A percentile compares a stretch with the other conserved stretches of the same genome.
Conservation (phyloP, 2,113 vertebrate genomes). For the Cynocephalus volans region DNA sequence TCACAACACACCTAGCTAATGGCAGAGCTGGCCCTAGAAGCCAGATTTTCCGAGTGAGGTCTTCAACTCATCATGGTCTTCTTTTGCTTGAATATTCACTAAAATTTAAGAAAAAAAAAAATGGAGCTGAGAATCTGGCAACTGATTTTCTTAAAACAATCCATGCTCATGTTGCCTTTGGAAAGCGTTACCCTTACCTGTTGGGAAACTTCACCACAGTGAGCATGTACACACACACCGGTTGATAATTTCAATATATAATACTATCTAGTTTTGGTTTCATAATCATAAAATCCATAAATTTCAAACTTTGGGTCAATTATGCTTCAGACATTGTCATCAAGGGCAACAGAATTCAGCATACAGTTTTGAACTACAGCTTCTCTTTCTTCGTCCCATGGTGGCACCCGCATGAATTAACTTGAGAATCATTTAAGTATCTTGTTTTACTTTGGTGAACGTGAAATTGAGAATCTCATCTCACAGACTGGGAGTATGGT, state of each 20-base stretch:
- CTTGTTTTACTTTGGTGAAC: conserved; percentile 58
- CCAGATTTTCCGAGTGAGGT: neutral
- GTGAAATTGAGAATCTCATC: neutral
- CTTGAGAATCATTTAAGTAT: conserved; percentile 1
- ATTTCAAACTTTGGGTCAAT: conserved; percentile 32
- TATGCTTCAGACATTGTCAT: conserved; percentile 11
- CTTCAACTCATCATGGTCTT: neutral
- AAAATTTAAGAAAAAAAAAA: neutral
- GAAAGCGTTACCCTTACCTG: neutral
- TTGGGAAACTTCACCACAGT: neutral
- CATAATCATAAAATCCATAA: neutral
- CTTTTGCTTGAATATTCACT: neutral
- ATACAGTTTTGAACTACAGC: neutral
- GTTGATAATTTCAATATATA: neutral
- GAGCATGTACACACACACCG: neutral
- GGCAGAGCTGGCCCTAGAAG: neutral
- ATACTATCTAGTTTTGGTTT: neutral
- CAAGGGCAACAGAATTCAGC: conserved; percentile 31
- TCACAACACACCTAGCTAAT: neutral
- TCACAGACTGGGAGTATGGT: neutral
- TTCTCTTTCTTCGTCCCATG: neutral
- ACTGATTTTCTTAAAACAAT: neutral
- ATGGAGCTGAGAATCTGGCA: neutral
- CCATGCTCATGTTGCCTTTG: neutral
- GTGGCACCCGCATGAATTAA: neutral